Evolutionary conservation across 1,140 invertebrate genomes (phyloP).

Genomic region (Phthorimaea operculella): DNA sequence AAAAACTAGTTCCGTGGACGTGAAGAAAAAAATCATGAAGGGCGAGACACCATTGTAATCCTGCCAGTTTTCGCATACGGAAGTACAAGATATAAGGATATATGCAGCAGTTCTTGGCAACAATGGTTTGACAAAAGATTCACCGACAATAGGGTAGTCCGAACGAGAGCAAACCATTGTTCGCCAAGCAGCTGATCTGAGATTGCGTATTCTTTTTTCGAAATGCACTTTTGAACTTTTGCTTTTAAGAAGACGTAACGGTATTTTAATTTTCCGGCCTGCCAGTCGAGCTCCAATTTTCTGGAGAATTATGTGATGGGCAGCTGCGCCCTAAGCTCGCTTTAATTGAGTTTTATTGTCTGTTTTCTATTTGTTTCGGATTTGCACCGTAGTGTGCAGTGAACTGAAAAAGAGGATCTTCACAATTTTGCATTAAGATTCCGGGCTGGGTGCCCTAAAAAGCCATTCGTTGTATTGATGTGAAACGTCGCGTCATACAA

Average conservation of each 20-base stretch:
- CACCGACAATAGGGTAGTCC: conserved; percentile 30
- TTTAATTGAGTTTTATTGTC: too few relatives aligned
- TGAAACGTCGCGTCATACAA: too few relatives aligned
- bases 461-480: too few relatives aligned
- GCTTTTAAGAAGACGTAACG: conserved; percentile 14
- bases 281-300: conserved; percentile 27
- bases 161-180: conserved; percentile 41
- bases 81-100: conserved; percentile 30
- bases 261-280: conserved; percentile 24
- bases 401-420: too few relatives aligned
- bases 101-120: conserved; percentile 29
- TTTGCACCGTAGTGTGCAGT: too few relatives aligned
- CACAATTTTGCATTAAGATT: too few relatives aligned
- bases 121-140: conserved; percentile 31
- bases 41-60: conserved; percentile 38
- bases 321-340: not conserved
- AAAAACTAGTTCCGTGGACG: conserved; percentile 41
- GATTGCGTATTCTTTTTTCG: conserved; percentile 22
- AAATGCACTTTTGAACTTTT: conserved; percentile 13
- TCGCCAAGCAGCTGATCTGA: conserved; percentile 35
- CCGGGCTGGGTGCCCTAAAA: too few relatives aligned
- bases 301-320: conserved; percentile 1
- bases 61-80: conserved; percentile 44
- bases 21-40: conserved; percentile 29
- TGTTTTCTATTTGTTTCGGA: too few relatives aligned